phyloP scores from a whole-genome alignment of 2,888 invertebrate species.

The Ennomos erosarius region DNA sequence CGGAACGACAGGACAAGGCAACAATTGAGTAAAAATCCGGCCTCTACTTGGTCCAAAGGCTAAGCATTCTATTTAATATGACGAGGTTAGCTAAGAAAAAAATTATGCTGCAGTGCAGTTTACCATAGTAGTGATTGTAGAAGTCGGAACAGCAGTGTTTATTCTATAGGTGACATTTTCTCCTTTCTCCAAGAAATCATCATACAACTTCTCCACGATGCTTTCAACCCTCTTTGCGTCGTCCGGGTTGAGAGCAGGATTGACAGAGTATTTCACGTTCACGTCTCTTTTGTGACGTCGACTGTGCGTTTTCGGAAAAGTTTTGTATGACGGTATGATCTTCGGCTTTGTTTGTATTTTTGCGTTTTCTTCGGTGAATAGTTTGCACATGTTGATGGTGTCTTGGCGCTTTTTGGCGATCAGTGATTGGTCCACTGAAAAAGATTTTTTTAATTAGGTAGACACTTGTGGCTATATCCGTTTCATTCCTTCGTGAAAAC shows the following conservation, averaged over 20 bases:
- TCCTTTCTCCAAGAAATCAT: slow-evolving; percentile 61
- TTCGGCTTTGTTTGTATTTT: slow-evolving; percentile 28
- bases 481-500: too few species aligned
- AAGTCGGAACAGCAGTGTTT: slow-evolving; percentile 34
- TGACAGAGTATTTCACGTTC: slow-evolving; percentile 34
- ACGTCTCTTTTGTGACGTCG: slow-evolving; percentile 10
- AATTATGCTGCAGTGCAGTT: not conserved
- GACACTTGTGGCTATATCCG: too few species aligned
- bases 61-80: too few species aligned
- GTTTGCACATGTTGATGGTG: slow-evolving; percentile 70
- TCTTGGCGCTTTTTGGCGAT: slow-evolving; percentile 70
- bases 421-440: slow-evolving; percentile 63
- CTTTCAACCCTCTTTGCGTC: slow-evolving; percentile 60
- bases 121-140: slow-evolving; percentile 18
- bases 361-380: slow-evolving; percentile 64
- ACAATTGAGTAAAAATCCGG: too few species aligned
- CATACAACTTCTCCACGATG: slow-evolving; percentile 71
- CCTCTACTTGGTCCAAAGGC: too few species aligned
- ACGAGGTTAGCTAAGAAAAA: too few species aligned
- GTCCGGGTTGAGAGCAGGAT: slow-evolving; percentile 47
- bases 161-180: slow-evolving; percentile 55
- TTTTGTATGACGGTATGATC: slow-evolving; percentile 30
- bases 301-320: not conserved
- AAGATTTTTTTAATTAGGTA: not conserved
- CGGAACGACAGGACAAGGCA: too few species aligned